A percentile compares a stretch with the other conserved stretches of the same genome.
phyloP scores from a whole-genome alignment of 2,797 vertebrate genomes.

The Chelmon rostratus region DNA sequence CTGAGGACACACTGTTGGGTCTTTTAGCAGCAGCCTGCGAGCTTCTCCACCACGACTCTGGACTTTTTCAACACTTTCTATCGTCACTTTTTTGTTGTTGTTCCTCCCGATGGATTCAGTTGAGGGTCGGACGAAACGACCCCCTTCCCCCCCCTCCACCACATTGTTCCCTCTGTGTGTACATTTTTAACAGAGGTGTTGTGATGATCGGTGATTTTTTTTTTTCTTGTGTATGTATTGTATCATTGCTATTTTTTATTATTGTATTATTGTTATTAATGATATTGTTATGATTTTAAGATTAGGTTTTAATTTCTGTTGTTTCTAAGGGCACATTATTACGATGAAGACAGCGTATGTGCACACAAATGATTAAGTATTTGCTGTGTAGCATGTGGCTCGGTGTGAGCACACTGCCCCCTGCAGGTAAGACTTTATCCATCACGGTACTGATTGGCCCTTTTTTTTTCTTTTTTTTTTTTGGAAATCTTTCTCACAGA shows the following conservation, averaged over 20 bases:
- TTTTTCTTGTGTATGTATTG: constrained; percentile 85
- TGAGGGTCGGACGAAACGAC: constrained; percentile 47
- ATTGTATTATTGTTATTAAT: constrained; percentile 85
- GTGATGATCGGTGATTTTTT: constrained; percentile 80
- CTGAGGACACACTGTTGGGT: constrained; percentile 47
- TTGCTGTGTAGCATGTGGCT: constrained; percentile 55
- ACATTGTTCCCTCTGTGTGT: constrained; percentile 76
- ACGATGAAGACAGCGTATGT: constrained; percentile 71
- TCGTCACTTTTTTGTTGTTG: constrained; percentile 34
- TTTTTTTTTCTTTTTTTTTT: neutral
- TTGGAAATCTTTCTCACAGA: constrained; percentile 11
- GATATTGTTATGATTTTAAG: constrained; percentile 83
- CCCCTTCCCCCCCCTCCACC: neutral
- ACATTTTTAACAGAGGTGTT: constrained; percentile 83
- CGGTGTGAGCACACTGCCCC: constrained; percentile 65
- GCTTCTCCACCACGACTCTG: constrained; percentile 68
- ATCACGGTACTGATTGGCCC: constrained; percentile 72
- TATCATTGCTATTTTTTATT: constrained; percentile 88
- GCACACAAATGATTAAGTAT: constrained; percentile 44
- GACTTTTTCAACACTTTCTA: constrained; percentile 50
- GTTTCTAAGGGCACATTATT: constrained; percentile 82
- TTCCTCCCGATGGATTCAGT: constrained; percentile 59
- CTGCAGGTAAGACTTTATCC: constrained; percentile 62
- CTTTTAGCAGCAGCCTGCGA: constrained; percentile 71
- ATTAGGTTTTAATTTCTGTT: constrained; percentile 71